Base-by-base conservation (phyloP, 2,797 vertebrate genomes). In the Falco cherrug region DNA sequence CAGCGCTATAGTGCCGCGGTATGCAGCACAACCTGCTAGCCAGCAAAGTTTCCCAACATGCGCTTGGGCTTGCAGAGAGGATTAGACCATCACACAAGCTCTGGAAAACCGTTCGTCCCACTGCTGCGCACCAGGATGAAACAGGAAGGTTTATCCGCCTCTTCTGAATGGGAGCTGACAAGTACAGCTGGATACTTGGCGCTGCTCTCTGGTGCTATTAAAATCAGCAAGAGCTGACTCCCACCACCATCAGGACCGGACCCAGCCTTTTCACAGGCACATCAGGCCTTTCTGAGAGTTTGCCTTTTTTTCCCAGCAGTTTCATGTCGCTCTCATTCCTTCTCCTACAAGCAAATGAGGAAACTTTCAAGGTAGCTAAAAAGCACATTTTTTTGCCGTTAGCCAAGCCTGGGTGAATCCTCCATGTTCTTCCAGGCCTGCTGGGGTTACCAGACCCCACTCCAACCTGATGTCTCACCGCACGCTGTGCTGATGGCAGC, bases 181-280 rank as follows among this genome's bases (percentile, higher is more conserved):
- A 84, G 63, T 81, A 82, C 91, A 95, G 64, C 77, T 90, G 94
- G 90, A 93, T 86, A 54, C 39, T 50, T 90, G 77, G 83, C 17
- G 3, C 31, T 76, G 70, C 86, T 91, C 80, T 89, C 73, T 69
- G 50, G 19, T 75, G 76, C 76, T 93, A 71, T 61, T 93, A 91
- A 88, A 88, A 94, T 86, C 93, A 95, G 83, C 70, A 67, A 77
- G 60, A 48, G 56, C 77, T 57, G 37, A 65, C 64, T 87, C 77
- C 15, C 3, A 21, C 6, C 65, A 81, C 61, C 75, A 65, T 54
- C 69, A 71, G 53, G 43, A 60, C 45, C 2, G 4, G 33, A 57
- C 75, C 47, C 33, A 74, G 14, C 6, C 53, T 80, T 75, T 65
- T 18, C 65, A 63, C 88, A 84, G 31, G 31, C 5, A 2, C 53